A percentile compares a stretch with the other conserved stretches of the same genome.
phyloP scores from a whole-genome alignment of 2,113 vertebrate genomes.

The Ammodytes marinus region DNA sequence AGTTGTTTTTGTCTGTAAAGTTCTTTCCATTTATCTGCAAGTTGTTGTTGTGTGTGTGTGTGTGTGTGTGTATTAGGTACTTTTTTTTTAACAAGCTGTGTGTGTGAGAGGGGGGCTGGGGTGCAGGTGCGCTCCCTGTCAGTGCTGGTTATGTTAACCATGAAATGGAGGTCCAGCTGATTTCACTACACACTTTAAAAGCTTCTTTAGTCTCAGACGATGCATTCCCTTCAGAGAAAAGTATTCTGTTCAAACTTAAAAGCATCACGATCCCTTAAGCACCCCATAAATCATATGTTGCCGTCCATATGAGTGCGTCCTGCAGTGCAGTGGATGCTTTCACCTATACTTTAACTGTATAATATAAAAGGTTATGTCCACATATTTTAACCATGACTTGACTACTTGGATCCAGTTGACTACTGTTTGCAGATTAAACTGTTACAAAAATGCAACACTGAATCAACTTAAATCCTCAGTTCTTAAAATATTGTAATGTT shows the following conservation, averaged over 20 bases:
- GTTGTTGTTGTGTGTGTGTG: constrained; percentile 13
- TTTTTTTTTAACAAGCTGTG: background rate
- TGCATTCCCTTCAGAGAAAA: constrained; percentile 46
- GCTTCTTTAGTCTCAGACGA: constrained; percentile 47
- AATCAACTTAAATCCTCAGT: background rate
- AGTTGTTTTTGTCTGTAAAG: background rate
- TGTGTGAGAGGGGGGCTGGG: constrained; percentile 36
- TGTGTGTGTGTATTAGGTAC: background rate
- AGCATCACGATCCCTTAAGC: constrained; percentile 2
- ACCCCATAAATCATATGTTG: constrained; percentile 52
- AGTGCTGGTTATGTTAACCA: constrained; percentile 44
- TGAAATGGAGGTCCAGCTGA: constrained; percentile 59
- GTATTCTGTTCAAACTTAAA: constrained; percentile 25
- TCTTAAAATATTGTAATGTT: background rate
- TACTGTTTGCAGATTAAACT: background rate
- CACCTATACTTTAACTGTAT: constrained; percentile 34
- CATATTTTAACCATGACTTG: constrained; percentile 16
- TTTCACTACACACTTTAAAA: constrained; percentile 46
- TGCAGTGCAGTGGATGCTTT: background rate
- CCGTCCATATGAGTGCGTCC: constrained; percentile 7
- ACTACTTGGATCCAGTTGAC: constrained; percentile 27
- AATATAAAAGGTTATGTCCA: constrained; percentile 52
- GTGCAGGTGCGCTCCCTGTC: constrained; percentile 71
- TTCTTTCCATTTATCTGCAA: background rate
- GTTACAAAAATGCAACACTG: background rate